Base-by-base conservation (phyloP, 2,113 vertebrate genomes). In the Semnornis frantzii region DNA sequence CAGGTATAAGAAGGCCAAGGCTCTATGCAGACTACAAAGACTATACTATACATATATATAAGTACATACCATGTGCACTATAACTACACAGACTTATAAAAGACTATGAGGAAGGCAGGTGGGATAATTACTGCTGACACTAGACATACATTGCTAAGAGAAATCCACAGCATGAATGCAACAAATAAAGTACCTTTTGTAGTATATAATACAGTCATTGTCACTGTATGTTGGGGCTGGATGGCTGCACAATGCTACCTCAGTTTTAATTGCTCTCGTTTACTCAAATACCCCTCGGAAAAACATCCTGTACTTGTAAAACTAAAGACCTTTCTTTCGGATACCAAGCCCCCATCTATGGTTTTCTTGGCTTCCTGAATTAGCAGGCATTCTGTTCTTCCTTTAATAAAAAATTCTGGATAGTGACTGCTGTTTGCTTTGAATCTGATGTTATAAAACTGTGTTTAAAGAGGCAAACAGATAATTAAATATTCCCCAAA, bases 211-310 rank as follows among this genome's bases (percentile, higher is more conserved):
- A 19, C 57, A 60, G 37, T 59, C 79, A 58, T 78, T 86, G 37
- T 55, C 79, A 54, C 72, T 86, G 68, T 92, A 33, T 25, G 15
- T 54, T 85, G 54, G 42, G 64, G 58, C 48, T 44, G 48, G 4
- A 4, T 55, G 65, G 54, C 79, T 91, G 57, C 81, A 87, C 77
- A 86, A 71, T 14, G 30, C 59, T 70, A 60, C 1, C 0, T 84
- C 80, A 71, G 52, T 66, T 88, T 91, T 85, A 94, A 91, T 92
- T 46, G 52, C 42, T 77, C 17, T 91, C 20, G 7, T 71, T 87
- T 87, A 85, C 24, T 83, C 46, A 60, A 66, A 54, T 1, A 11
- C 65, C 28, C 0, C 0, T 15, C 82, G 52, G 64, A 92, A 87
- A 95, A 91, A 23, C 5, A 33, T 66, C 63, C 65, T 69, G 5